These are phyloP conservation scores for Bombus cullumanus DNA, from an alignment of 1,140 invertebrate species.

Conservation along the genomic window DNA sequence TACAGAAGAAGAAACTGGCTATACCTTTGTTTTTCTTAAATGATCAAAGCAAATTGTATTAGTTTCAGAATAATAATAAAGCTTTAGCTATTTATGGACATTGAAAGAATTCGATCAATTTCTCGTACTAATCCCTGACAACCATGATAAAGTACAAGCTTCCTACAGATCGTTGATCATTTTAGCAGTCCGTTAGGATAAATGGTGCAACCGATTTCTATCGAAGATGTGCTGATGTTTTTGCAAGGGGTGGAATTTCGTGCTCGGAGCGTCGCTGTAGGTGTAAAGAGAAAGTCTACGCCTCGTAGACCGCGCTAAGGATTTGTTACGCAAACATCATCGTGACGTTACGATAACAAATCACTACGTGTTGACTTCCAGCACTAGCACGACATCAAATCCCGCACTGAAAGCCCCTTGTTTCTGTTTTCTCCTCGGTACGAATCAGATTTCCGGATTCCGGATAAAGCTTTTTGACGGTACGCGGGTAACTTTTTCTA, in stretches of 20 bases:
- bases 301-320: slow-evolving; percentile 62
- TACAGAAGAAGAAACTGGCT: background rate
- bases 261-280: slow-evolving; percentile 31
- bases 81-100: background rate
- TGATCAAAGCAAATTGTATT: background rate
- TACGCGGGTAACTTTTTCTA: slow-evolving; percentile 6
- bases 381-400: slow-evolving; percentile 32
- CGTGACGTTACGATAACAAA: slow-evolving; percentile 71
- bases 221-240: slow-evolving; percentile 59
- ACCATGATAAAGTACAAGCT: slow-evolving; percentile 3
- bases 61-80: background rate
- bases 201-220: slow-evolving; percentile 50
- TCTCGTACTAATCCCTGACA: background rate
- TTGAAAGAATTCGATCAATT: background rate
- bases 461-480: slow-evolving; percentile 26
- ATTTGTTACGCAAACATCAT: slow-evolving; percentile 74
- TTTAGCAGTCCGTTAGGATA: background rate
- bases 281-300: slow-evolving; percentile 41
- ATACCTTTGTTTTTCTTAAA: background rate
- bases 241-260: slow-evolving; percentile 66
- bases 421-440: slow-evolving; percentile 29
- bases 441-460: slow-evolving; percentile 51
- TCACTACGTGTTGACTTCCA: slow-evolving; percentile 63
- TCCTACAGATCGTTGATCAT: background rate
- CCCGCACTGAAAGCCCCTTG: slow-evolving; percentile 18